phyloP scores from a whole-genome alignment of 1,140 invertebrate species.

The Pentalonia nigronervosa region DNA sequence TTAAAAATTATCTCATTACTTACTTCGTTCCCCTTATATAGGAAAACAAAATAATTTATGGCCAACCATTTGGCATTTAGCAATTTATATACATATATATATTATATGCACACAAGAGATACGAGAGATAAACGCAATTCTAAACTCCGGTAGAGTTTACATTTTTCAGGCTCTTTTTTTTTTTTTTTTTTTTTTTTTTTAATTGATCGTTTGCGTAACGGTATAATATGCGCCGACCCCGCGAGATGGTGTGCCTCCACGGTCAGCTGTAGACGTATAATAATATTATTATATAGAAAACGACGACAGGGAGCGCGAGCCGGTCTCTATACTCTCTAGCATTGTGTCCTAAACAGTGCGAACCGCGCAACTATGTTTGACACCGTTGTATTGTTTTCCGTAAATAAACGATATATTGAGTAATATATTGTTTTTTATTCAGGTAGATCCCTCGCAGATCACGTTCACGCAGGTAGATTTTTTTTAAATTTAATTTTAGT shows the following conservation, averaged over 20 bases:
- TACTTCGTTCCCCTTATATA: neutral
- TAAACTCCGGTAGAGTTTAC: neutral
- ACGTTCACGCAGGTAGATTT: neutral
- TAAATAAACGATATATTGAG: neutral
- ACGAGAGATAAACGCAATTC: neutral
- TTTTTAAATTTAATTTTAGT: neutral
- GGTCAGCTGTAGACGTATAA: neutral
- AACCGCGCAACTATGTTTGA: neutral
- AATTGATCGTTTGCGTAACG: slow-evolving; percentile 52
- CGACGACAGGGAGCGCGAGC: slow-evolving; percentile 24
- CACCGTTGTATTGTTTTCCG: neutral
- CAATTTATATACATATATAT: neutral
- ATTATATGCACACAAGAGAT: neutral
- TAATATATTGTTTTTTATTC: neutral
- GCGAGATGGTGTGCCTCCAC: slow-evolving; percentile 28
- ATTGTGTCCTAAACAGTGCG: neutral
- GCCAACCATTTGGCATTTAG: neutral
- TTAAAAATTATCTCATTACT: slow-evolving; percentile 31
- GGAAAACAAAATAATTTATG: slow-evolving; percentile 35
- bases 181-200: slow-evolving; percentile 8
- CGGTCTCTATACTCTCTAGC: neutral
- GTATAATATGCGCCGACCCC: slow-evolving; percentile 39
- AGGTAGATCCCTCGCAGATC: neutral
- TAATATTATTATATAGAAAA: slow-evolving; percentile 7
- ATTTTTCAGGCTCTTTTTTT: neutral